These are phyloP conservation scores for Neodiprion pinetum DNA, from an alignment of 1,140 invertebrate genomes.

Conservation along the genomic window DNA sequence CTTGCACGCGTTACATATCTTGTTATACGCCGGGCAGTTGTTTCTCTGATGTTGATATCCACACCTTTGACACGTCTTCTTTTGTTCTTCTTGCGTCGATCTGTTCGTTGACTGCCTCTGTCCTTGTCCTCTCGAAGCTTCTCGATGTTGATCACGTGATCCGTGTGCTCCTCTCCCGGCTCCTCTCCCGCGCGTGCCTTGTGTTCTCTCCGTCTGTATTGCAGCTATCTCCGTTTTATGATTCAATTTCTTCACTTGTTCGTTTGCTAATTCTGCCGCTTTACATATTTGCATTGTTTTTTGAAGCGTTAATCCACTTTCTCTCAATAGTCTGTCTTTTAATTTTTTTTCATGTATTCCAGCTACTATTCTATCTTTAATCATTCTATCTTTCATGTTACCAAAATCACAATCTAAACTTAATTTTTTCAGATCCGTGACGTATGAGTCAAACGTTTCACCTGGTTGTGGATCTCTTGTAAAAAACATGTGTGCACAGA, in stretches of 20 bases:
- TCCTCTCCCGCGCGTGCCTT: not conserved
- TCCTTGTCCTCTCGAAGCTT: not conserved
- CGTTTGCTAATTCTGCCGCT: slow-evolving; percentile 24
- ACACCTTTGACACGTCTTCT: slow-evolving; percentile 3
- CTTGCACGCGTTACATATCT: slow-evolving; percentile 13
- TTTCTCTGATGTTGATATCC: not conserved
- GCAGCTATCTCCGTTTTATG: slow-evolving; percentile 6
- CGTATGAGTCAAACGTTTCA: slow-evolving; percentile 42
- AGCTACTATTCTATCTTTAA: slow-evolving; percentile 47
- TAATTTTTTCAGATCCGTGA: slow-evolving; percentile 40
- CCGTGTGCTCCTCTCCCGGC: not conserved
- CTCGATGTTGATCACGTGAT: not conserved
- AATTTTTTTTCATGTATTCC: slow-evolving; percentile 45
- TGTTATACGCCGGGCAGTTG: slow-evolving; percentile 19
- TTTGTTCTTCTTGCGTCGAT: not conserved
- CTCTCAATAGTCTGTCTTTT: slow-evolving; percentile 45
- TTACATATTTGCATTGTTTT: slow-evolving; percentile 38
- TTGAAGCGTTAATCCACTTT: slow-evolving; percentile 35
- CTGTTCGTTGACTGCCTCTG: not conserved
- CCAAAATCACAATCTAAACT: slow-evolving; percentile 40
- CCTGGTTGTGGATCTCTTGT: slow-evolving; percentile 30
- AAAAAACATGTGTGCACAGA: slow-evolving; percentile 38
- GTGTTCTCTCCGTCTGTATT: not conserved
- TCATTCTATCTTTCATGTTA: slow-evolving; percentile 38
- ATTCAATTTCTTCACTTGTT: slow-evolving; percentile 19